Conservation (phyloP, 2,113 vertebrate species). For the human (Homo sapiens) region DNA sequence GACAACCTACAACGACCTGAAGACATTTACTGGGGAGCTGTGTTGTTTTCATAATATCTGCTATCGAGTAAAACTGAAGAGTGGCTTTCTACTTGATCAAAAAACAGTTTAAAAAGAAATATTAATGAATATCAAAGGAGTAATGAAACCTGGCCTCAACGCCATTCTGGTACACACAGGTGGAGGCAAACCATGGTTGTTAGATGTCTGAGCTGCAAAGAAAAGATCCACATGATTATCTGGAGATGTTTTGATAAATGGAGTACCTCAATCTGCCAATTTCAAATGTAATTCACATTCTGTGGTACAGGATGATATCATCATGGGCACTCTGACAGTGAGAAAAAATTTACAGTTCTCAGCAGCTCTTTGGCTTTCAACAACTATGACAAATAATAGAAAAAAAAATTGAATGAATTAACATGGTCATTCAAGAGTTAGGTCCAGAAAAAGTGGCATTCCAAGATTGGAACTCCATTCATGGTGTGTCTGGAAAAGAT, state of each 20-base stretch:
- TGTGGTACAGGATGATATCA: background rate
- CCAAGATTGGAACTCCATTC: background rate
- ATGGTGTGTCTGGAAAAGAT: background rate
- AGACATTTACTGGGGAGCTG: background rate
- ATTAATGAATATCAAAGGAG: conserved; percentile 75
- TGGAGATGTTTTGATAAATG: background rate
- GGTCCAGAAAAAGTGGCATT: background rate
- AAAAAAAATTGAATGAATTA: background rate
- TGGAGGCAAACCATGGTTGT: background rate
- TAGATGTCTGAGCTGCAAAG: background rate
- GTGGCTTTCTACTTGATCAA: conserved; percentile 59
- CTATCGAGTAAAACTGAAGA: conserved; percentile 80
- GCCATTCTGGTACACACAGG: background rate
- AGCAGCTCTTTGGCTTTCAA: background rate
- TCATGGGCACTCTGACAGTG: background rate
- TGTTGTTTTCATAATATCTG: conserved; percentile 83
- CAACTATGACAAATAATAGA: background rate
- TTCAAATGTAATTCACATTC: background rate
- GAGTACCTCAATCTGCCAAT: background rate
- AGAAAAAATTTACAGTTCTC: background rate
- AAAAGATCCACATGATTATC: background rate
- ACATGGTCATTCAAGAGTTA: background rate
- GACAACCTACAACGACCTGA: background rate
- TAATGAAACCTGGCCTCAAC: background rate
- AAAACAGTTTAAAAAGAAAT: conserved; percentile 78